Evolutionary conservation across 1,140 invertebrate genomes (phyloP).

Genomic region (Leptopilina boulardi): DNA sequence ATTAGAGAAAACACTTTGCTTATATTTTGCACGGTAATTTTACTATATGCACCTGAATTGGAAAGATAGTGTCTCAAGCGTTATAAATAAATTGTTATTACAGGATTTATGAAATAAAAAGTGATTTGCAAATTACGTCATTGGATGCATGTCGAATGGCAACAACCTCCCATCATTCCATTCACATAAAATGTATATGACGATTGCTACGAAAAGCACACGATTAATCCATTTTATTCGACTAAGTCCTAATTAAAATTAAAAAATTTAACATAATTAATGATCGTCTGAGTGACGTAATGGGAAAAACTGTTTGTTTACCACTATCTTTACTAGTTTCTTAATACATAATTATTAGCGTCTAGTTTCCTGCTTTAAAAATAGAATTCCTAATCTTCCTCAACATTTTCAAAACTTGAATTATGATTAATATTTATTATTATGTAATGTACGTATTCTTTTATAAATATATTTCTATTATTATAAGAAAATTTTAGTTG

Average conservation of each 20-base stretch:
- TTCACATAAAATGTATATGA: background rate
- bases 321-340: background rate
- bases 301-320: slow-evolving; percentile 18
- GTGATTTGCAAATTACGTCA: background rate
- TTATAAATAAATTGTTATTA: background rate
- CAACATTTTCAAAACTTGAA: background rate
- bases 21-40: background rate
- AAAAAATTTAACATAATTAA: background rate
- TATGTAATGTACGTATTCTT: background rate
- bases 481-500: no score
- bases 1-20: background rate
- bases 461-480: no score
- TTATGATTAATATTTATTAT: background rate
- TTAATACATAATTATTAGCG: background rate
- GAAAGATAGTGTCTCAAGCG: background rate
- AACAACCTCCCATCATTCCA: background rate
- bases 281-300: background rate
- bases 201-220: background rate
- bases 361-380: slow-evolving; percentile 1
- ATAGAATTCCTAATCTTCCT: background rate
- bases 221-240: background rate
- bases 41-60: background rate
- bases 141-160: background rate
- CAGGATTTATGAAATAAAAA: slow-evolving; percentile 8
- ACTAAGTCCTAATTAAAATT: background rate